These are phyloP conservation scores for Turritopsis rubra DNA, from an alignment of 30 jellyfish, hydroid and myxozoan species.

Conservation along the genomic window DNA sequence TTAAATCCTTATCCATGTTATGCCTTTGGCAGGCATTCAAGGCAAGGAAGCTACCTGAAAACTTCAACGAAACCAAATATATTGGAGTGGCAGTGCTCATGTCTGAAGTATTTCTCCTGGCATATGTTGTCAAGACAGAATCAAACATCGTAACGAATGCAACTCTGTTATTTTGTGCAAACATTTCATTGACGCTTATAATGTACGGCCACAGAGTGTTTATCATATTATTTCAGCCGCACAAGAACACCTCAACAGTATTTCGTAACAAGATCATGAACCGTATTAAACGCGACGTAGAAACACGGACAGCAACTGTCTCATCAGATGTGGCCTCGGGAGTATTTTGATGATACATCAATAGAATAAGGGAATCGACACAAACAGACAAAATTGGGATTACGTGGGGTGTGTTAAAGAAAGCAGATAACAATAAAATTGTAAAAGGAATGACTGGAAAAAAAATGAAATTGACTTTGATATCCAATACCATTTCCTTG, in stretches of 20 bases:
- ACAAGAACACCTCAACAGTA: not conserved
- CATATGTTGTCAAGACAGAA: not conserved
- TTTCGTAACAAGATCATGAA: constrained; percentile 4
- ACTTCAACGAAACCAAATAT: constrained; percentile 18
- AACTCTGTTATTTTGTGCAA: not conserved
- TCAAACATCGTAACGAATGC: not conserved
- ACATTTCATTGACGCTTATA: not conserved
- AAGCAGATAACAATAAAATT: too few species aligned
- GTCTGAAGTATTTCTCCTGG: not conserved
- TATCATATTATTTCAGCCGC: not conserved
- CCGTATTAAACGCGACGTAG: not conserved
- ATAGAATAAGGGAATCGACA: not conserved
- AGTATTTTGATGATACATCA: not conserved
- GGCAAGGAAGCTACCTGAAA: constrained; percentile 16
- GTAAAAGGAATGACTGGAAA: too few species aligned
- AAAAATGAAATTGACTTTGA: too few species aligned
- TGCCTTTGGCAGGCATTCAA: constrained; percentile 14
- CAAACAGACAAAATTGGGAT: not conserved
- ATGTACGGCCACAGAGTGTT: constrained; percentile 4
- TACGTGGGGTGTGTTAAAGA: not conserved
- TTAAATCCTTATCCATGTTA: not conserved
- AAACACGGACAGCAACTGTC: not conserved
- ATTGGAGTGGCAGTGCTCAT: not conserved
- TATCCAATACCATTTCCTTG: too few species aligned
- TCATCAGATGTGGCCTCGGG: not conserved